A percentile compares a stretch with the other conserved stretches of the same genome.
Conservation (phyloP, 1,140 invertebrate species). For the Physella acuta region DNA sequence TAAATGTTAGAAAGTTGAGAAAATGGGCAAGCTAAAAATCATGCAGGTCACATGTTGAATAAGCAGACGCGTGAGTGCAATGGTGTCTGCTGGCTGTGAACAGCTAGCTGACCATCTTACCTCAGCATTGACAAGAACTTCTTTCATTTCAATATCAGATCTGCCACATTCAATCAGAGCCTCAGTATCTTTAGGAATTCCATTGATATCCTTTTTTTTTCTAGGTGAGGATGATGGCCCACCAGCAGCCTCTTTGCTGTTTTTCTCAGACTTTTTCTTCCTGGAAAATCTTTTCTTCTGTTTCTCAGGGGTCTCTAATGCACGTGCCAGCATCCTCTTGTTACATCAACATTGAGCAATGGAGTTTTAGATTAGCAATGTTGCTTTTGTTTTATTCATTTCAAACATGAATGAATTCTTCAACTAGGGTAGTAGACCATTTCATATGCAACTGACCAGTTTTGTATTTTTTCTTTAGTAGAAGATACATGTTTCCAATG, state of each 20-base stretch:
- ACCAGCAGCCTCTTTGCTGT: too few species aligned
- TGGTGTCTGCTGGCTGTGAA: background rate
- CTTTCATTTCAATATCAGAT: constrained; percentile 35
- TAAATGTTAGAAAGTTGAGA: too few species aligned
- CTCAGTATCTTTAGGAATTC: constrained; percentile 40
- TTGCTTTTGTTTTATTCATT: too few species aligned
- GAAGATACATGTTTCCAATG: too few species aligned
- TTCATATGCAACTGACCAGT: too few species aligned
- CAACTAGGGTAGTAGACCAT: too few species aligned
- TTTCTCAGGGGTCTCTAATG: constrained; percentile 40
- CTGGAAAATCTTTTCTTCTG: constrained; percentile 35
- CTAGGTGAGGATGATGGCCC: too few species aligned
- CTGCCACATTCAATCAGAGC: constrained; percentile 34
- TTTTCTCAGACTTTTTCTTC: too few species aligned
- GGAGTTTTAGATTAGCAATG: too few species aligned
- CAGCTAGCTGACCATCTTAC: constrained; percentile 26
- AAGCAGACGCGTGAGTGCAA: constrained; percentile 1
- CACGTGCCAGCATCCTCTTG: constrained; percentile 47
- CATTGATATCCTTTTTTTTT: constrained; percentile 48
- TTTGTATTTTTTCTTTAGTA: too few species aligned
- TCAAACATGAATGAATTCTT: too few species aligned
- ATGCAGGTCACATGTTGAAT: constrained; percentile 9
- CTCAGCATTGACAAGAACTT: constrained; percentile 29
- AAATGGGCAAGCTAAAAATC: background rate
- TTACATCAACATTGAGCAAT: too few species aligned